Evolutionary conservation across 1,140 invertebrate genomes (phyloP).

Genomic region (Choristoneura fumiferana): DNA sequence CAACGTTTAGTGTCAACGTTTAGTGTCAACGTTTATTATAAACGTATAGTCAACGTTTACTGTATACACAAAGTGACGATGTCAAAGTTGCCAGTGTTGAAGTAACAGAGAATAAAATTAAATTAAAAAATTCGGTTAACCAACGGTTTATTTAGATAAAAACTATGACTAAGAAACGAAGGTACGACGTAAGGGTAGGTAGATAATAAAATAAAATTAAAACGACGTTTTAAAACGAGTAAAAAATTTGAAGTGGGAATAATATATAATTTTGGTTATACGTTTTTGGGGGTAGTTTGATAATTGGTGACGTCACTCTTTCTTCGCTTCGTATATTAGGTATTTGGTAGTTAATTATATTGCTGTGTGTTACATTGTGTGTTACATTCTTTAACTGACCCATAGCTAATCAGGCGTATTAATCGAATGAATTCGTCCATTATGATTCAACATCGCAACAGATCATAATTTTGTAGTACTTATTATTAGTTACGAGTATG

Average conservation of each 20-base stretch:
- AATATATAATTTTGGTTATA: background rate
- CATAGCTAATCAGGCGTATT: background rate
- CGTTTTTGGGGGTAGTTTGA: background rate
- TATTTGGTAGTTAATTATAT: background rate
- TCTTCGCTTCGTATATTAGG: conserved; percentile 3
- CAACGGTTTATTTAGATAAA: conserved; percentile 1
- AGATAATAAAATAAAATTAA: conserved; percentile 2
- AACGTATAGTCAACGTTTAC: no score
- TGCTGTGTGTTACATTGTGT: background rate
- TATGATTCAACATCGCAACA: no score
- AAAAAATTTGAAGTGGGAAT: conserved; percentile 4
- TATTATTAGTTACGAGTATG: no score
- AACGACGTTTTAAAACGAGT: background rate
- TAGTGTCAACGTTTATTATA: no score
- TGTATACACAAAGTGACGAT: no score
- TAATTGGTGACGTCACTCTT: background rate
- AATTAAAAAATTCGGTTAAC: conserved; percentile 9
- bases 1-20: no score
- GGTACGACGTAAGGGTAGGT: conserved; percentile 8
- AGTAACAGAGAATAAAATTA: conserved; percentile 2
- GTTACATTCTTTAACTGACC: background rate
- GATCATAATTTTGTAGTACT: no score
- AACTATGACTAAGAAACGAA: conserved; percentile 8
- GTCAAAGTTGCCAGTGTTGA: background rate
- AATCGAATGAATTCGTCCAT: background rate